Base-by-base conservation (phyloP, 2,888 invertebrate species). In the Apamea crenata region DNA sequence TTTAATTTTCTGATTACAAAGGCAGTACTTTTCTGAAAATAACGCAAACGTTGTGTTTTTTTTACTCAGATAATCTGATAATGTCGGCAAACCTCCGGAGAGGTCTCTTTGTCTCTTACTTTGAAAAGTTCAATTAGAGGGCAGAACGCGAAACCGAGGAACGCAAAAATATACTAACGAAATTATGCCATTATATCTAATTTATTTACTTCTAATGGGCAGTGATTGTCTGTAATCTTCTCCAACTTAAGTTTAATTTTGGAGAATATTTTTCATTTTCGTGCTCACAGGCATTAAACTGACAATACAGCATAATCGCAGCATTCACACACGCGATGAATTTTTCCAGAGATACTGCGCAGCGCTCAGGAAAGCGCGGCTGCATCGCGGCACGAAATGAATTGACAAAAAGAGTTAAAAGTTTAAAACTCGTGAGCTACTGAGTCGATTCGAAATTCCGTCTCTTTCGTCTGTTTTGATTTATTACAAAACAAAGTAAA, bases 1-100 rank as follows among this genome's bases (percentile, higher is more conserved):
- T 90, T 90, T 90, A 89, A 89, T 88, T 89, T 90, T 81, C 83
- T 86, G 86, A 89, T 88, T 86, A 90, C 89, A 86, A 88, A 88
- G 87, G 87, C 90, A 83, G 84, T 84, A 78, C 80, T 85, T 84
- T 81, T 76, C 81, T 81, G 77, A 75, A 89, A 86, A 87, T 86
- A 87, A 85, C 59, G 80, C 87, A 82, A 88, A 90, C 80, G 84
- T 83, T 81, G 74, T 88, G 77, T 89, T 90, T 89, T 88, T 68
- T 87, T 87, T 85, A 70, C 77, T 63, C 76, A 87, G 90, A 88
- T 89, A 89, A 89, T 89, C 87, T 88, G 89, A 88, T 90, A 90
- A 90, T 76, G 88, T 87, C 67, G 81, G 78, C 50, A 78, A 87
- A 90, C 89, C 90, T 88, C 85, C 44, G 32, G 81, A 79, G 90